A percentile compares a stretch with the other conserved stretches of the same genome.
These are phyloP conservation scores for Ellobium chinense DNA, from an alignment of 2,888 invertebrate species.

Conservation along the genomic window DNA sequence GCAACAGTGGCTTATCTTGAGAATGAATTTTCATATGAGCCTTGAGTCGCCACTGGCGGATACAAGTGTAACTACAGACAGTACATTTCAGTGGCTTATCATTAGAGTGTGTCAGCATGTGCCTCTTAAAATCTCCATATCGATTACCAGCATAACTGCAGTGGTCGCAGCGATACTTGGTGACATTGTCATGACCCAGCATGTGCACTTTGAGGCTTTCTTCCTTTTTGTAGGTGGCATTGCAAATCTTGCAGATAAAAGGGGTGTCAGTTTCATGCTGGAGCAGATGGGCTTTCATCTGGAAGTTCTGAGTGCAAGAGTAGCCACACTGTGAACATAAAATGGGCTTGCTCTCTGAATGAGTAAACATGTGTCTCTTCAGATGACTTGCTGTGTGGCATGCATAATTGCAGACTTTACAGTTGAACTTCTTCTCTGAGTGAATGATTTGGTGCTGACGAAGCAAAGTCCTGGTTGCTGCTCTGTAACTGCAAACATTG, in stretches of 20 bases:
- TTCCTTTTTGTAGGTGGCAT: constrained; percentile 42
- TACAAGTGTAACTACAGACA: constrained; percentile 40
- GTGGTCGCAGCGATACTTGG: constrained; percentile 32
- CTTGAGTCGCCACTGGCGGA: constrained; percentile 43
- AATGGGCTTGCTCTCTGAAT: constrained; percentile 36
- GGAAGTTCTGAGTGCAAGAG: constrained; percentile 46
- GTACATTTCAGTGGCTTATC: constrained; percentile 42
- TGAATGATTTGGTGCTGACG: constrained; percentile 40
- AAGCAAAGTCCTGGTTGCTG: constrained; percentile 29
- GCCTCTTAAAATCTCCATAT: constrained; percentile 44
- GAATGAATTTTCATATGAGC: constrained; percentile 46
- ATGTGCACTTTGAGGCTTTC: constrained; percentile 47
- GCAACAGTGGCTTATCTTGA: constrained; percentile 32
- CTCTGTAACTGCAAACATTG: constrained; percentile 26
- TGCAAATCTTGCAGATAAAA: constrained; percentile 41
- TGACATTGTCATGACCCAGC: constrained; percentile 39
- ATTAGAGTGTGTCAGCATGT: constrained; percentile 34
- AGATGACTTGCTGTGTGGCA: constrained; percentile 41
- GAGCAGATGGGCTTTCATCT: constrained; percentile 34
- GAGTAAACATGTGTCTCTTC: constrained; percentile 46
- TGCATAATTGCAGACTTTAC: constrained; percentile 35
- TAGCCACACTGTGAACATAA: constrained; percentile 35
- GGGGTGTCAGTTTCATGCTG: constrained; percentile 40
- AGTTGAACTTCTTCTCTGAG: constrained; percentile 38
- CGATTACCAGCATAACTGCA: constrained; percentile 44